phyloP scores from a whole-genome alignment of 1,140 invertebrate genomes.

The Piezodorus guildinii region DNA sequence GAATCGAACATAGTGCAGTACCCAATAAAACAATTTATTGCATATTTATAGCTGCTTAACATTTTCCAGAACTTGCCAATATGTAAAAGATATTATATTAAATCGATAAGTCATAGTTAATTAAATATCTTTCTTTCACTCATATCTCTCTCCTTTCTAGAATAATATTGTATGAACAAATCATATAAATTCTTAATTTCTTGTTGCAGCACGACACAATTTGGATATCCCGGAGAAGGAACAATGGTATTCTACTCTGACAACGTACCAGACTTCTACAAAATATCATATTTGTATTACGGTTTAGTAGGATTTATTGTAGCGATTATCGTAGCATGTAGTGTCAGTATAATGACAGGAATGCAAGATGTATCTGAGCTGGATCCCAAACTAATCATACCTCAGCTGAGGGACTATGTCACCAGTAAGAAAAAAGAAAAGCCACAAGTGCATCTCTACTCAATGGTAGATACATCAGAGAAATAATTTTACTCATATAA shows the following conservation, averaged over 20 bases:
- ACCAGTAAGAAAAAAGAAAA: no score
- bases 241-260: conserved; percentile 5
- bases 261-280: background rate
- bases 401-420: background rate
- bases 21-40: no score
- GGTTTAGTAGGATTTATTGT: background rate
- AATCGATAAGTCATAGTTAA: no score
- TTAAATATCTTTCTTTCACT: no score
- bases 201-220: conserved; percentile 5
- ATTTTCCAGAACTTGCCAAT: no score
- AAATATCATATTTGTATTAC: conserved; percentile 14
- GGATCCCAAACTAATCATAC: conserved; percentile 6
- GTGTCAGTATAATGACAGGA: background rate
- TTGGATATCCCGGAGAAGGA: conserved; percentile 9
- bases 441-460: no score
- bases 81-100: no score
- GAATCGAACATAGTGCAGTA: no score
- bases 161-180: background rate
- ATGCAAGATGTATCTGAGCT: background rate
- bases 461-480: no score
- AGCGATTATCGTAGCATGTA: background rate
- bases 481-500: no score
- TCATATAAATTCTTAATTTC: background rate
- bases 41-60: no score
- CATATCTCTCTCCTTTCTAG: no score